These are phyloP conservation scores for Hermaeophaga mercurialis DNA, from an alignment of 2,888 invertebrate species.

Conservation along the genomic window DNA sequence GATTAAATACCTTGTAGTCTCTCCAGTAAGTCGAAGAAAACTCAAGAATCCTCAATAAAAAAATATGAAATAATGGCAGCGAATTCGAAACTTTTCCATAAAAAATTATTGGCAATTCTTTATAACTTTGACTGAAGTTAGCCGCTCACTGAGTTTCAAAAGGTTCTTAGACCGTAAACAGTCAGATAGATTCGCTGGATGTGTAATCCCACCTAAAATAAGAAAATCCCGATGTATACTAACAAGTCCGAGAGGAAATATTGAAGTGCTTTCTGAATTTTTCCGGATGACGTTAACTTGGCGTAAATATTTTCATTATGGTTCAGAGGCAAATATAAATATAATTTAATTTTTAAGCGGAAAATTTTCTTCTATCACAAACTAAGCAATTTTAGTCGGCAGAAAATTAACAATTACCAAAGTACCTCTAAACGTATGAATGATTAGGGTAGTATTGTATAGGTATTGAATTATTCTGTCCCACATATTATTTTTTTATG, in stretches of 20 bases:
- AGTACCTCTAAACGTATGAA: too few relatives aligned
- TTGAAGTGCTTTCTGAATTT: constrained; percentile 7
- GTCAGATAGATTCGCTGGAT: constrained; percentile 9
- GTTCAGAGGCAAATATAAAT: not conserved
- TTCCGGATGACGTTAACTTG: constrained; percentile 7
- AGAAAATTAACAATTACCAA: too few relatives aligned
- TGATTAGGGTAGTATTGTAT: too few relatives aligned
- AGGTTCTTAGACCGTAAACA: constrained; percentile 15
- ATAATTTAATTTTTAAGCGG: too few relatives aligned
- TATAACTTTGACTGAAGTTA: not conserved
- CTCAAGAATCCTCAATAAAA: too few relatives aligned
- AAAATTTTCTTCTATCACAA: too few relatives aligned
- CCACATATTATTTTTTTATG: too few relatives aligned
- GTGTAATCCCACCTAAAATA: constrained; percentile 19
- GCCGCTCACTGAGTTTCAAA: not conserved
- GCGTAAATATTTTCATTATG: constrained; percentile 2
- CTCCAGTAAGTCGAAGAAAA: too few relatives aligned
- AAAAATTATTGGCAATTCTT: constrained; percentile 12
- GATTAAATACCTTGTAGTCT: too few relatives aligned
- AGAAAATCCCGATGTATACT: constrained; percentile 16
- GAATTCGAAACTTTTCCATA: constrained; percentile 7
- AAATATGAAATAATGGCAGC: too few relatives aligned
- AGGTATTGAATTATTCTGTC: too few relatives aligned
- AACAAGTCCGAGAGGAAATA: constrained; percentile 10
- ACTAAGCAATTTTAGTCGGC: too few relatives aligned